Conservation (phyloP, 2,888 invertebrate genomes). For the Tanypteryx hageni region DNA sequence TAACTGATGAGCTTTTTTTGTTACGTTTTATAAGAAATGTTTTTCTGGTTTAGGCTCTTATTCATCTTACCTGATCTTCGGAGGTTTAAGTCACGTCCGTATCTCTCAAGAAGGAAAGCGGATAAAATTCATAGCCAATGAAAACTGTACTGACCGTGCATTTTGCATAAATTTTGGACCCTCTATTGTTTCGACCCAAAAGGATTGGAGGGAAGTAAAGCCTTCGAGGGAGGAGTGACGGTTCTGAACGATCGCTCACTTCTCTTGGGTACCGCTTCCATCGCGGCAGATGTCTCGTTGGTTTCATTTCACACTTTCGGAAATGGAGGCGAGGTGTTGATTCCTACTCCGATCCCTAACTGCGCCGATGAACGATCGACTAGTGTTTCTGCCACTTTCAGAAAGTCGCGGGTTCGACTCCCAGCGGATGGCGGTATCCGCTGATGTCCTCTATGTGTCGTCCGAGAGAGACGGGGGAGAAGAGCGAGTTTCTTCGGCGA, state of each 20-base stretch:
- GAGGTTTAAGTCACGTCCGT: neutral
- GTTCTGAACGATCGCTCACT: neutral
- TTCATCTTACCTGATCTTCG: neutral
- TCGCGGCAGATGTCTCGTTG: neutral
- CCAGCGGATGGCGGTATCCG: neutral
- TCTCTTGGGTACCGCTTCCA: neutral
- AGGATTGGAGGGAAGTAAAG: neutral
- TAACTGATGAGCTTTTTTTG: neutral
- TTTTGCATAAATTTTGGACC: neutral
- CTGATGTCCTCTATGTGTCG: too few species aligned
- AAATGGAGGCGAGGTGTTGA: neutral
- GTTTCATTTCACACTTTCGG: neutral
- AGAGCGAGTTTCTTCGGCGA: too few species aligned
- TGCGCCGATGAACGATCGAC: neutral
- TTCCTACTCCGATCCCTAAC: neutral
- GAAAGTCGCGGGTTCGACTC: constrained; percentile 19
- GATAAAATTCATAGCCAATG: too few species aligned
- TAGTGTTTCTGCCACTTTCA: neutral
- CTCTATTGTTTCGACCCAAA: neutral
- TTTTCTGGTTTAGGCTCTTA: neutral
- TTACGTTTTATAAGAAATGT: neutral
- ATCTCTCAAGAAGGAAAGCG: neutral
- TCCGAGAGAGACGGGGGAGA: too few species aligned
- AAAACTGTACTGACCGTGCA: too few species aligned
- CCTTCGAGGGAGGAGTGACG: neutral